Evolutionary conservation across 2,797 vertebrate species (phyloP).

Genomic region (Acrocephalus scirpaceus): DNA sequence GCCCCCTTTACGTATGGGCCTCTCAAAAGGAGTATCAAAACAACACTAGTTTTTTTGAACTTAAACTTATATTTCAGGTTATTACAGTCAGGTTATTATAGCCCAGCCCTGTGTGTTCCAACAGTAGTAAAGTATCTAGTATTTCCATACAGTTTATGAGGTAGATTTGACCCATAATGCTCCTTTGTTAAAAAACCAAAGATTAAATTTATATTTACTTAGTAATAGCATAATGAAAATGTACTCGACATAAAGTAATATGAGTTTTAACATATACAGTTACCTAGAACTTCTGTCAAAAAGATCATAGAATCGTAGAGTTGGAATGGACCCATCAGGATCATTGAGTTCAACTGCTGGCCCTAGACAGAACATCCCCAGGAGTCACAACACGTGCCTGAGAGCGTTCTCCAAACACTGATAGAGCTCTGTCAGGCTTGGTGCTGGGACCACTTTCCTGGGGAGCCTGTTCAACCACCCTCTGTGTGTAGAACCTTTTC

Average conservation of each 20-base stretch:
- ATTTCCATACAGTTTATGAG: background rate
- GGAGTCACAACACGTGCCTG: background rate
- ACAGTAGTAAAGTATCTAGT: background rate
- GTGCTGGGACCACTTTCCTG: background rate
- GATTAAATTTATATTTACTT: background rate
- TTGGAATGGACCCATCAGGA: background rate
- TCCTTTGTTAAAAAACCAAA: background rate
- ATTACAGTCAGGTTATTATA: background rate
- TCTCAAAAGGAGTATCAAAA: background rate
- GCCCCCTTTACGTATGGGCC: background rate
- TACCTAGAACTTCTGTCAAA: background rate
- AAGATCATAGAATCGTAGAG: background rate
- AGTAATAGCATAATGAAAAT: background rate
- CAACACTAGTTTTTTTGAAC: background rate
- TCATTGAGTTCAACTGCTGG: accelerated
- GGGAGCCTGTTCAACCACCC: background rate
- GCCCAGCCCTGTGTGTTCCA: accelerated
- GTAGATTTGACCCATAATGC: background rate
- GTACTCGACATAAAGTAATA: background rate
- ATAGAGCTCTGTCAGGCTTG: background rate
- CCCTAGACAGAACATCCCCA: too few relatives aligned
- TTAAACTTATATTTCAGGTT: background rate
- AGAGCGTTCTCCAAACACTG: background rate
- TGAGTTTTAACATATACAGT: background rate
- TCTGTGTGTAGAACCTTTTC: background rate